A percentile compares a stretch with the other conserved stretches of the same genome.
Conservation (phyloP, 2,888 invertebrate species). For the Adelognathus sp. region DNA sequence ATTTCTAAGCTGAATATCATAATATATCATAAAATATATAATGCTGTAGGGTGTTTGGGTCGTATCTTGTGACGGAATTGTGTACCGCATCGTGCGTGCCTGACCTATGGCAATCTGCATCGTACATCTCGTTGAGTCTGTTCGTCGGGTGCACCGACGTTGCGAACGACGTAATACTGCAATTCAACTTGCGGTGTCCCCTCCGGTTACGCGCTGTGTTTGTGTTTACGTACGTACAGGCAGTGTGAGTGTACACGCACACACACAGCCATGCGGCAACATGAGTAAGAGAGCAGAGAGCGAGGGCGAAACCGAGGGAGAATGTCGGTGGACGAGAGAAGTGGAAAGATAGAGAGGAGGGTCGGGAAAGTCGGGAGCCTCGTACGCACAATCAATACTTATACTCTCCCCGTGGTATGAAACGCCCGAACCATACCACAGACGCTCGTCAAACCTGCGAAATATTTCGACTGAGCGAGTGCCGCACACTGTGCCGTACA, state of each 20-base stretch:
- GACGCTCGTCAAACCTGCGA: constrained; percentile 62
- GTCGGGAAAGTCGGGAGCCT: constrained; percentile 43
- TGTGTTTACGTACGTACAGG: constrained; percentile 48
- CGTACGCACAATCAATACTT: constrained; percentile 67
- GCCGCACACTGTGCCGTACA: constrained; percentile 1
- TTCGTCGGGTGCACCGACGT: constrained; percentile 55
- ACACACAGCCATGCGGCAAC: background rate
- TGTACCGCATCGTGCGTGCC: constrained; percentile 39
- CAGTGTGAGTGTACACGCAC: background rate
- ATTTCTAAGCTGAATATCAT: background rate
- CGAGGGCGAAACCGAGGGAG: constrained; percentile 56
- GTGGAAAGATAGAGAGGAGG: constrained; percentile 33
- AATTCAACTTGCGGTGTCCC: constrained; percentile 27
- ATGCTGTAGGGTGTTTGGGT: background rate
- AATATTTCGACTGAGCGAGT: constrained; percentile 56
- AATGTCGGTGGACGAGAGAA: constrained; percentile 60
- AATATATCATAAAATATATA: background rate
- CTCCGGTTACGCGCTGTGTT: constrained; percentile 54
- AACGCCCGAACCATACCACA: constrained; percentile 59
- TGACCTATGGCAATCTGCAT: constrained; percentile 55
- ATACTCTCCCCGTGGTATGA: constrained; percentile 50
- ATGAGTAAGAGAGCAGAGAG: constrained; percentile 49
- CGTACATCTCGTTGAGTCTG: constrained; percentile 54
- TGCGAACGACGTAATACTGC: constrained; percentile 55
- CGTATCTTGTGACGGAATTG: constrained; percentile 21